These are phyloP conservation scores for Palythoa heliodiscus DNA, from an alignment of 92 coral and sea anemone genomes.

Conservation along the genomic window DNA sequence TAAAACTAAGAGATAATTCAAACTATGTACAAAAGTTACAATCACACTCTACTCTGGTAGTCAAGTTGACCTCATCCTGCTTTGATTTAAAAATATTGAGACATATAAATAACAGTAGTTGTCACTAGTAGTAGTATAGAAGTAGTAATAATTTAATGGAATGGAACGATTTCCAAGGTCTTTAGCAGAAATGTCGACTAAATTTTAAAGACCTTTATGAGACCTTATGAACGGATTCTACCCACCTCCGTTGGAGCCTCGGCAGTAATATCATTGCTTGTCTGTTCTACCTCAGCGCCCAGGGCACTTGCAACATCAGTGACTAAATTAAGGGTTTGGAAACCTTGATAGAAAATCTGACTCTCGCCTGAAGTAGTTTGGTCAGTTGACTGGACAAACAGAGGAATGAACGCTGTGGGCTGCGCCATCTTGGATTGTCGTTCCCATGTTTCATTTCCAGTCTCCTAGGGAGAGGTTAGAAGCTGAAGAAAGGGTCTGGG, in stretches of 20 bases:
- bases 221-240: neutral
- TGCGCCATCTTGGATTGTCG: neutral
- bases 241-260: neutral
- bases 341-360: conserved; percentile 20
- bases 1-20: too few relatives aligned
- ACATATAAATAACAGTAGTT: too few relatives aligned
- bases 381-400: neutral
- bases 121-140: too few relatives aligned
- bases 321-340: conserved; percentile 5
- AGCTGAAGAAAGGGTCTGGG: neutral
- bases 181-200: neutral
- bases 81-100: too few relatives aligned
- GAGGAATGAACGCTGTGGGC: neutral
- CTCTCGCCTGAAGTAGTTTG: neutral
- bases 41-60: too few relatives aligned
- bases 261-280: neutral
- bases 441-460: neutral
- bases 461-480: neutral
- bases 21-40: too few relatives aligned
- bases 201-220: neutral
- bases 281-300: neutral
- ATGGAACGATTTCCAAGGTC: neutral
- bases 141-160: too few relatives aligned
- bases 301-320: conserved; percentile 27
- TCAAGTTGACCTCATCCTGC: too few relatives aligned